phyloP scores from a whole-genome alignment of 2,888 invertebrate species.

The Metalampra italica region DNA sequence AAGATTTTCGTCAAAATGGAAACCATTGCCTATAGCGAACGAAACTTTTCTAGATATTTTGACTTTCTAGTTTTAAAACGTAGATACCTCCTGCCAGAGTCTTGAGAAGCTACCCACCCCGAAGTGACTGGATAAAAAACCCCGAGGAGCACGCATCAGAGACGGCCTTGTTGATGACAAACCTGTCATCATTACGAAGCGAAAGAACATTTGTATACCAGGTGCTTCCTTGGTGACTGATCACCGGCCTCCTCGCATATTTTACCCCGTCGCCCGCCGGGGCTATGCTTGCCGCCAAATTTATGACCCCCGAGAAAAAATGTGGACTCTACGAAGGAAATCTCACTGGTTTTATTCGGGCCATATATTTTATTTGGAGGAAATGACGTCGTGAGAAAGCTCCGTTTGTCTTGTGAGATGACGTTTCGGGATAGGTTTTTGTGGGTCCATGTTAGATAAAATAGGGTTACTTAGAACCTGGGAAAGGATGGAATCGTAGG shows the following conservation, averaged over 20 bases:
- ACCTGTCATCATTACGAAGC: conserved; percentile 7
- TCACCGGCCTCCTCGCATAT: conserved; percentile 39
- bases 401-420: conserved; percentile 37
- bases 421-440: neutral
- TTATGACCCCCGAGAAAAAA: conserved; percentile 52
- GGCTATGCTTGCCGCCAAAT: conserved; percentile 44
- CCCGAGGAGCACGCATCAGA: too few species aligned
- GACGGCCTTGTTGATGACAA: too few species aligned
- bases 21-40: too few species aligned
- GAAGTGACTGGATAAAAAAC: too few species aligned
- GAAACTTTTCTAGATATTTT: too few species aligned
- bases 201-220: conserved; percentile 42
- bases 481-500: too few species aligned
- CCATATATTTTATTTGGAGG: conserved; percentile 59
- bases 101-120: too few species aligned
- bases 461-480: too few species aligned
- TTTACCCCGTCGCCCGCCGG: conserved; percentile 31
- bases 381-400: conserved; percentile 38
- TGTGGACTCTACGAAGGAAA: conserved; percentile 50
- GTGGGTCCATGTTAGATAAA: too few species aligned
- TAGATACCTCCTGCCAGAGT: too few species aligned
- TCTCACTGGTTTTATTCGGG: conserved; percentile 55
- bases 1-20: too few species aligned
- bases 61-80: too few species aligned
- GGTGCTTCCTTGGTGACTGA: conserved; percentile 46